These are phyloP conservation scores for Galaxias olidus DNA, from an alignment of 2,797 vertebrate species.

Conservation along the genomic window DNA sequence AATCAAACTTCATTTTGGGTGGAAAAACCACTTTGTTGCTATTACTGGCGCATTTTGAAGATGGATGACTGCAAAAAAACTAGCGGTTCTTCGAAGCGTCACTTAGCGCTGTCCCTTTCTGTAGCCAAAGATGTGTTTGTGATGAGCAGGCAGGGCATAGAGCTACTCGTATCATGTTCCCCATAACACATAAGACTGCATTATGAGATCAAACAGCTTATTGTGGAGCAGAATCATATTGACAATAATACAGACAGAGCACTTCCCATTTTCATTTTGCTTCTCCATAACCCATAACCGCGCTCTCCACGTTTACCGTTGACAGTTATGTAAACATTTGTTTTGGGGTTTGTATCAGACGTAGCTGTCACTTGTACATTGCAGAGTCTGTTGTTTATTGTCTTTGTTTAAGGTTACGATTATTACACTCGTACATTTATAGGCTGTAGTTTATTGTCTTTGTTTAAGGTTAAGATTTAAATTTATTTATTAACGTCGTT, in stretches of 20 bases:
- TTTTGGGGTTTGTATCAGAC: no score
- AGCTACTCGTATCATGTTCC: constrained; percentile 67
- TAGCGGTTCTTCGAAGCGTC: constrained; percentile 60
- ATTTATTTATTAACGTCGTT: no score
- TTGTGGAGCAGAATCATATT: constrained; percentile 62
- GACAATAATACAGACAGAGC: constrained; percentile 58
- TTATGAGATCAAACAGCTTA: constrained; percentile 72
- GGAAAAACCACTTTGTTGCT: constrained; percentile 84
- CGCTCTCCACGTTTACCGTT: no score
- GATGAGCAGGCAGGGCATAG: constrained; percentile 29
- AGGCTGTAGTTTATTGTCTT: no score
- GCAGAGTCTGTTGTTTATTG: no score
- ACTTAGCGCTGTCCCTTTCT: constrained; percentile 70
- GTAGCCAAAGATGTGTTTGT: constrained; percentile 56
- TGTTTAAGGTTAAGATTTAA: no score
- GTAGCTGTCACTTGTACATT: no score
- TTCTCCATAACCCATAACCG: constrained; percentile 34
- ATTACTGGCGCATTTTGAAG: constrained; percentile 80
- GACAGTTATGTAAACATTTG: no score
- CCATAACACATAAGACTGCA: constrained; percentile 62
- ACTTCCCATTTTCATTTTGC: constrained; percentile 68
- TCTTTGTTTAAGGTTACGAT: no score
- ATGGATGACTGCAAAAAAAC: constrained; percentile 59
- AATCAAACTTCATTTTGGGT: constrained; percentile 80
- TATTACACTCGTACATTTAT: no score